phyloP scores from a whole-genome alignment of 1,140 invertebrate species.

The Dolichoris vasculosae region DNA sequence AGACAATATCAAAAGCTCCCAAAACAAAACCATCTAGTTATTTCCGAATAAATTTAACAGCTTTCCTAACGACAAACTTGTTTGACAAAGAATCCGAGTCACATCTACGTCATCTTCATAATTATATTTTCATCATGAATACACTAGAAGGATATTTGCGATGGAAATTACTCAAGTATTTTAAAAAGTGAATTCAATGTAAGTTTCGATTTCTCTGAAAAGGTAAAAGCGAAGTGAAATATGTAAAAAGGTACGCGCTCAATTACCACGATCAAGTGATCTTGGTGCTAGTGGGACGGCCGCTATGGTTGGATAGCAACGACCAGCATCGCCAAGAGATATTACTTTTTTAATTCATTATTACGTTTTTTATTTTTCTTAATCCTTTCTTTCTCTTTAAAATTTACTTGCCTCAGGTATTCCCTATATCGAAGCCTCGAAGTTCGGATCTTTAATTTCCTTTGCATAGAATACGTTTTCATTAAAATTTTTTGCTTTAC shows the following conservation, averaged over 20 bases:
- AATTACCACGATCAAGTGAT: slow-evolving; percentile 48
- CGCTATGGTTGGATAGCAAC: slow-evolving; percentile 73
- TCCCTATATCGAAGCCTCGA: slow-evolving; percentile 16
- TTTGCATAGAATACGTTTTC: not conserved
- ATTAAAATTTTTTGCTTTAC: not conserved
- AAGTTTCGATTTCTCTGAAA: slow-evolving; percentile 16
- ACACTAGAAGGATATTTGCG: no score
- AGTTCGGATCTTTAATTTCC: slow-evolving; percentile 16
- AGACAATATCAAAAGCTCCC: slow-evolving; percentile 18
- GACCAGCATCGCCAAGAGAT: slow-evolving; percentile 74
- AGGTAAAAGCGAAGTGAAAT: slow-evolving; percentile 48
- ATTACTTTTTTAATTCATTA: slow-evolving; percentile 25
- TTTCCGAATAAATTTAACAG: not conserved
- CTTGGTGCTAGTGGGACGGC: slow-evolving; percentile 62
- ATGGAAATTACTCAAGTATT: not conserved
- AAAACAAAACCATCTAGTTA: not conserved
- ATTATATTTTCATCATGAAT: not conserved
- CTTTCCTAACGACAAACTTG: slow-evolving; percentile 1
- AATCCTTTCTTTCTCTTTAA: slow-evolving; percentile 46
- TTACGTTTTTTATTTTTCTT: slow-evolving; percentile 39
- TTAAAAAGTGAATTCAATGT: not conserved
- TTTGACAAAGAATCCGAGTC: not conserved
- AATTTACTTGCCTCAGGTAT: slow-evolving; percentile 52
- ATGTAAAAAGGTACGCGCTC: slow-evolving; percentile 59
- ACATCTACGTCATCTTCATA: not conserved